Evolutionary conservation across 2,113 vertebrate species (phyloP), one percentile per base, ranked within the genome.

Genomic region (Apus apus): DNA sequence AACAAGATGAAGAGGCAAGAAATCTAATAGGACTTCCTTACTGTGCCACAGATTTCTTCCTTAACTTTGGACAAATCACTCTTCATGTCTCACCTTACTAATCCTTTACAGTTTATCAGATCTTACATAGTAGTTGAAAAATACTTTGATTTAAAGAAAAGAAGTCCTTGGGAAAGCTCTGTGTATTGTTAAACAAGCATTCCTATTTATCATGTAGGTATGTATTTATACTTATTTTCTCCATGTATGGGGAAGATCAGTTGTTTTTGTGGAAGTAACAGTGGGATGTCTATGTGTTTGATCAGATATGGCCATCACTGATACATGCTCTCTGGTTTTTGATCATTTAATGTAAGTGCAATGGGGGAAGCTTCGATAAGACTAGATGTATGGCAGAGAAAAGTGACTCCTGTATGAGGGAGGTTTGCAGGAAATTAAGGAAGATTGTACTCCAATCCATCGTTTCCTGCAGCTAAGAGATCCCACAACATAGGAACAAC

Each of bases 371-470:
- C 48, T 85, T 85, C 75, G 70, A 15, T 16, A 82, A 65, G 29
- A 38, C 68, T 81, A 86, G 34, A 70, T 88, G 54, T 21, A 74
- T 61, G 62, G 18, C n/a, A 80, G 64, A 71, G 54, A 94, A 91
- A 94, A 93, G 71, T 43, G 17, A 66, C 50, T 87, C 60, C 75
- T 82, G 58, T 56, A 30, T 60, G 54, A 57, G 45, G 36, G 85
- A 87, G 87, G 61, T 87, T 91, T 76, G 51, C 89, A 96, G 95
- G 95, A 96, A 97, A 96, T 97, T 71, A 94, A 94, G 90, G 92
- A 95, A 90, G 34, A 85, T 74, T 93, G 90, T 74, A n/a, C 58
- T 84, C 54, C 65, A 64, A 46, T 83, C 75, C 38, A 74, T 95
- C 8, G 50, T 89, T 96, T 97, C 85, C 92, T 97, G 89, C 87